phyloP scores from a whole-genome alignment of 2,113 vertebrate genomes.

The Callipepla californica region DNA sequence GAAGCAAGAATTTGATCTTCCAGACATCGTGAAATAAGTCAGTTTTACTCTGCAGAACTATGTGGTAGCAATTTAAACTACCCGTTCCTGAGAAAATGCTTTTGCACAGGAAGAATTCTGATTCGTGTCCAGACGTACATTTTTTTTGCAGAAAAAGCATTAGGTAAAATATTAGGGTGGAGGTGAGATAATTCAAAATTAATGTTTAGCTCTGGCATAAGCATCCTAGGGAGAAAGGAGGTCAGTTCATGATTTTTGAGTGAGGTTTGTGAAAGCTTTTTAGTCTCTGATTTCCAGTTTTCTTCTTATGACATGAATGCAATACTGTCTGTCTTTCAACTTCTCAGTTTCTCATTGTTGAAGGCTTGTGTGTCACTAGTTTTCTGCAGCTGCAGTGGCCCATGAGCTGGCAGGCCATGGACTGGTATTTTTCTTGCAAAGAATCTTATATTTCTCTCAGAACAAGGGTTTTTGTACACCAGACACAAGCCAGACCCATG shows the following conservation, averaged over 20 bases:
- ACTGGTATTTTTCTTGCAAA: neutral
- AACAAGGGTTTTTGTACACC: neutral
- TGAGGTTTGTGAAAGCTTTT: neutral
- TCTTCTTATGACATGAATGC: neutral
- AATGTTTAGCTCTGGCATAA: neutral
- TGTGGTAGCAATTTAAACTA: neutral
- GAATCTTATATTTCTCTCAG: neutral
- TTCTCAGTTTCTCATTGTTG: neutral
- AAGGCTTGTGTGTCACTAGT: neutral
- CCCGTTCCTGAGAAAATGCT: neutral
- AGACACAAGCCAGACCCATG: neutral
- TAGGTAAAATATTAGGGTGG: neutral
- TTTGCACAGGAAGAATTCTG: neutral
- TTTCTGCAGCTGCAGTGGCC: neutral
- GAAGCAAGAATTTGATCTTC: neutral
- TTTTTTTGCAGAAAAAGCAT: neutral
- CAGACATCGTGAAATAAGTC: neutral
- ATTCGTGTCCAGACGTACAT: neutral
- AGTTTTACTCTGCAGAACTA: neutral
- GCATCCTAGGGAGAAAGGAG: neutral
- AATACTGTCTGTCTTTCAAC: neutral
- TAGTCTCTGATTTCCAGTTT: neutral
- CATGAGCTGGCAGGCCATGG: neutral
- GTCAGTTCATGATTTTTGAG: neutral
- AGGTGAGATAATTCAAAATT: neutral